phyloP scores from a whole-genome alignment of 2,113 vertebrate genomes.

The Ammodytes marinus region DNA sequence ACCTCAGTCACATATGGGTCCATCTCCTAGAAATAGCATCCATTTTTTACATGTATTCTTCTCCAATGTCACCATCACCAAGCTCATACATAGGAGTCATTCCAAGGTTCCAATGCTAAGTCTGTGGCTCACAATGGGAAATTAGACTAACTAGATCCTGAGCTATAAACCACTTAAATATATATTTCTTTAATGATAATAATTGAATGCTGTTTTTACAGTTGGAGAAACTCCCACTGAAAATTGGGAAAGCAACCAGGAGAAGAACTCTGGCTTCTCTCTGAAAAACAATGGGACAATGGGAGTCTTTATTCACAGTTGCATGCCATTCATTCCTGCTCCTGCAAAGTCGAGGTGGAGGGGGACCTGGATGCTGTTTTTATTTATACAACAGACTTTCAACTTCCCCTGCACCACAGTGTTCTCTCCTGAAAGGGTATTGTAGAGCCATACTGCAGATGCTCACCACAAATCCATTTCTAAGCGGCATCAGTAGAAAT shows the following conservation, averaged over 20 bases:
- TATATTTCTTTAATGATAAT: background rate
- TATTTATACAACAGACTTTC: slow-evolving; percentile 6
- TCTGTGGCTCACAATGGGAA: background rate
- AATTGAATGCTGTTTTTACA: background rate
- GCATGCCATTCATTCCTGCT: background rate
- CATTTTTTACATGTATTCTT: background rate
- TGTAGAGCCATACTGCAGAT: background rate
- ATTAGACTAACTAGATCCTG: background rate
- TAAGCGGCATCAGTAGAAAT: slow-evolving; percentile 9
- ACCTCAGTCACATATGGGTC: background rate
- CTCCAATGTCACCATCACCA: background rate
- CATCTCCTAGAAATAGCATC: background rate
- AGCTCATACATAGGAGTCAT: background rate
- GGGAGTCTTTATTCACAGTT: background rate
- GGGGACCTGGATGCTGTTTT: background rate
- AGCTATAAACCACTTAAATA: background rate
- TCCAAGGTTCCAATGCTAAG: background rate
- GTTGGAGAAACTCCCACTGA: background rate
- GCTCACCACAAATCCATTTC: slow-evolving; percentile 8
- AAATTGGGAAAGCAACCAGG: background rate
- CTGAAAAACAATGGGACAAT: background rate
- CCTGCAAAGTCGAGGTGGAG: background rate
- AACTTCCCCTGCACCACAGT: background rate
- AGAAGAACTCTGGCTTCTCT: background rate
- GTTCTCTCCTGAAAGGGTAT: slow-evolving; percentile 4